Percentiles rank a stretch among this genome's conserved stretches.
These are phyloP conservation scores for Enteromius afrohamiltoni DNA, from an alignment of 2,797 vertebrate species.

Conservation along the genomic window DNA sequence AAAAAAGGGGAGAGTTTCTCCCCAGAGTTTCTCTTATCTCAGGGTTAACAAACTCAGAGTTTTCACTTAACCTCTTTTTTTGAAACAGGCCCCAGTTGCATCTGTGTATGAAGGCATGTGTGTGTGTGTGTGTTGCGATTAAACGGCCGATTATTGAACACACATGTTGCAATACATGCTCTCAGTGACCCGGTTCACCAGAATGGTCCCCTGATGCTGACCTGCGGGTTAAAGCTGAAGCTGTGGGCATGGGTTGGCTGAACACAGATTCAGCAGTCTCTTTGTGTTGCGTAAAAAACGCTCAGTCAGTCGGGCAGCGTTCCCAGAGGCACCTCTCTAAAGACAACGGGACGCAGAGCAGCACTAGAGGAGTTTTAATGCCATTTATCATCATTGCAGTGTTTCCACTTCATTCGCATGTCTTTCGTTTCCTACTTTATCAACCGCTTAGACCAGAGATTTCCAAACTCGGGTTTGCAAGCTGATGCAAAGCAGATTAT, in stretches of 20 bases:
- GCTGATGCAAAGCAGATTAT: neutral
- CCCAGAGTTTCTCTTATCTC: no score
- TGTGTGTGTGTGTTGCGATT: conserved; percentile 7
- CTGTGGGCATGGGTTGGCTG: neutral
- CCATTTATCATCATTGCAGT: neutral
- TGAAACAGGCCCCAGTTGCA: no score
- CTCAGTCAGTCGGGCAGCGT: conserved; percentile 37
- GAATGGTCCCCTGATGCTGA: neutral
- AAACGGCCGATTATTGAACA: neutral
- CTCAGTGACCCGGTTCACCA: neutral
- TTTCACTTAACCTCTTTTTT: no score
- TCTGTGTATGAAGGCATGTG: conserved; percentile 1
- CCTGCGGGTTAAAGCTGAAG: conserved; percentile 14
- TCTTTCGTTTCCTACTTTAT: neutral
- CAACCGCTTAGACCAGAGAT: neutral
- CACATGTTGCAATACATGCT: neutral
- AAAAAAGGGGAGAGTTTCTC: no score
- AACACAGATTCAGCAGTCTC: conserved; percentile 41
- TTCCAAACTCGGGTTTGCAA: neutral
- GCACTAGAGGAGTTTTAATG: conserved; percentile 3
- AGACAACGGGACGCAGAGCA: conserved; percentile 4
- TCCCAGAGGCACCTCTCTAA: conserved; percentile 31
- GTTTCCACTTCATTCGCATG: neutral
- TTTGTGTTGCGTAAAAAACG: conserved; percentile 38
- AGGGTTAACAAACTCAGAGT: no score